Evolutionary conservation across 1,140 invertebrate species (phyloP), one percentile per base, ranked within the genome.

Genomic region (Drosophila nikananu): DNA sequence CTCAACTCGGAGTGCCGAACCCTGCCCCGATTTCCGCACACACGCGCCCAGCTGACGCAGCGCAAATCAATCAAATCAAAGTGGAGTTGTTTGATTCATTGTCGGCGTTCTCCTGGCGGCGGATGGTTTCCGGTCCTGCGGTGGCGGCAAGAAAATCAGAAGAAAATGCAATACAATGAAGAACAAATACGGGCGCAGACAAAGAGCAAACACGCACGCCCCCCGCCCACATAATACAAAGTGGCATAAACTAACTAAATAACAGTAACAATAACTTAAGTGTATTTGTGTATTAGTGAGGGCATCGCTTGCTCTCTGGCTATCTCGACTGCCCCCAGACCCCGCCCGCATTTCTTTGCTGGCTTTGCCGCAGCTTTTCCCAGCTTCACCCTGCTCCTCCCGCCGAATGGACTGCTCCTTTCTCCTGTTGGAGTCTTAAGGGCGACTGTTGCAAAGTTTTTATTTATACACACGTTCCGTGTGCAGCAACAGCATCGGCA

Each of bases 191-290:
- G 84, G 73, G 75, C 66, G 25, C 81, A 86, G 80, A 90, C 79
- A 89, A 79, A 90, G 79, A 71, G 42, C 75, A 67, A 71, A 71
- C 73, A 52, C 55, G 60, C 60, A 71, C 27, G 54, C 44, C 63
- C 30, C 44, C 63, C 30, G 48, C 58, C 12, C 67, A 73, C 61
- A 78, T 80, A 79, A 89, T 87, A 89, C 81, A 90, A 90, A 90
- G 86, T 87, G 86, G 81, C 84, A 84, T 90, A 86, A 90, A 90
- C 86, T 91, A 90, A 90, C 86, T 90, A 90, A 90, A 90, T 90
- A 90, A 90, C 86, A 86, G 86, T 90, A 90, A 89, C 84, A 89
- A 90, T 90, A 87, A 87, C 84, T 89, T 89, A 87, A 87, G 86
- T 87, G 86, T 87, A 79, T 89, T 84, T 89, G 81, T 87, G 84